These are phyloP conservation scores for Sebastes trivittatus DNA, from an alignment of 2,797 vertebrate genomes.

Conservation along the genomic window DNA sequence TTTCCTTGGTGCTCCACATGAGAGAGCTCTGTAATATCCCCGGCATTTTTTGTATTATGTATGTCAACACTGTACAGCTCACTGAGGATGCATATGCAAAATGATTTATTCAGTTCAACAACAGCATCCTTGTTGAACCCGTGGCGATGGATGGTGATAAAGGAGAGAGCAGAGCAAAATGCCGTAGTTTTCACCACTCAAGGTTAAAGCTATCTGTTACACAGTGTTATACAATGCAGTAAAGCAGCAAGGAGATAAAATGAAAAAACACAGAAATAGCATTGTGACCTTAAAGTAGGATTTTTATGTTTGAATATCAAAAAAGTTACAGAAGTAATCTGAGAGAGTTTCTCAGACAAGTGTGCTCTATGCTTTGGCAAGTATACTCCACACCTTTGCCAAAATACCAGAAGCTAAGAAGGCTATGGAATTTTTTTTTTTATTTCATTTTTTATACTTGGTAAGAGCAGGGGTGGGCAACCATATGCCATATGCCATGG, in stretches of 20 bases:
- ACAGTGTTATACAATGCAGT: conserved; percentile 16
- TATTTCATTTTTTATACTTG: neutral
- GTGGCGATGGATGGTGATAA: conserved; percentile 30
- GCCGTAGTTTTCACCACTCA: conserved; percentile 16
- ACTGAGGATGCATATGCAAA: conserved; percentile 42
- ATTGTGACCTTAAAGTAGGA: neutral
- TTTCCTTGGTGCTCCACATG: conserved; percentile 31
- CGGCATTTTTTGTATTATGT: conserved; percentile 26
- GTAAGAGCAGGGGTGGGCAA: neutral
- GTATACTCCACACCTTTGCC: neutral
- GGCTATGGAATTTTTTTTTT: neutral
- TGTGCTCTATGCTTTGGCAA: neutral
- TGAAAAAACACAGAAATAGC: neutral
- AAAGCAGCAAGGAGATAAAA: conserved; percentile 9
- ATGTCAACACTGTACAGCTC: conserved; percentile 52
- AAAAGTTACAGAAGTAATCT: neutral
- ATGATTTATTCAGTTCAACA: conserved; percentile 61
- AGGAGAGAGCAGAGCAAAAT: conserved; percentile 26
- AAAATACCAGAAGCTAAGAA: neutral
- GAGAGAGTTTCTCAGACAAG: neutral
- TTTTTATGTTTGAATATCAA: conserved; percentile 11
- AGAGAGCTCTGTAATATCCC: conserved; percentile 49
- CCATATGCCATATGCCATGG: neutral
- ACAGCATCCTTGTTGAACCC: conserved; percentile 37
- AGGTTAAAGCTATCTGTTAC: conserved; percentile 33